Conservation (phyloP, 1,140 invertebrate genomes). For the Kradibia gibbosae region DNA sequence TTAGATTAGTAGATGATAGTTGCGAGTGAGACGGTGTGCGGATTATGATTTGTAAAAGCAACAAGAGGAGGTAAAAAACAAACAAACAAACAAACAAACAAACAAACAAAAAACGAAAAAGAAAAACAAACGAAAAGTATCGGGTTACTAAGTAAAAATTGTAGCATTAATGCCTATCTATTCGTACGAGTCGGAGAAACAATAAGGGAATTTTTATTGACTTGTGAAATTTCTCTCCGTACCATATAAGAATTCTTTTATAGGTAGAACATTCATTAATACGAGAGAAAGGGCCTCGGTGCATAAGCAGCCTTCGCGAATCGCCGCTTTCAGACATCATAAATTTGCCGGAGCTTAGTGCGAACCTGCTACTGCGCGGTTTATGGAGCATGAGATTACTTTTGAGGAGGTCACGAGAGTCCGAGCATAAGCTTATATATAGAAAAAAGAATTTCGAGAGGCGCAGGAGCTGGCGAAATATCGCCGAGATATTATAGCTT, state of each 20-base stretch:
- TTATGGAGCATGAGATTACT: conserved; percentile 62
- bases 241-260: not conserved
- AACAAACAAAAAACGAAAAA: not conserved
- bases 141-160: not conserved
- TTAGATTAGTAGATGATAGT: too few species aligned
- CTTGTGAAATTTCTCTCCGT: not conserved
- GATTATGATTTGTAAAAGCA: too few species aligned
- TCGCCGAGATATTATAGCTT: not conserved
- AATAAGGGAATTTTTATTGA: not conserved
- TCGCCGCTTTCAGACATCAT: conserved; percentile 55
- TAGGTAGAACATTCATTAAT: not conserved
- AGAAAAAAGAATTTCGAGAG: conserved; percentile 22
- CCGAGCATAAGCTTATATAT: conserved; percentile 42
- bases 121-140: not conserved
- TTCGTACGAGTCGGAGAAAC: not conserved
- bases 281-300: not conserved
- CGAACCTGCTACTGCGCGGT: conserved; percentile 53
- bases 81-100: too few species aligned
- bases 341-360: conserved; percentile 55
- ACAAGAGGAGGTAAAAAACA: too few species aligned
- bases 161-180: not conserved
- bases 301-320: conserved; percentile 47
- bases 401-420: conserved; percentile 54
- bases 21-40: too few species aligned
- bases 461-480: not conserved